phyloP scores from a whole-genome alignment of 35 echinoderm and acorn worm species.

The Stichopus chloronotus region DNA sequence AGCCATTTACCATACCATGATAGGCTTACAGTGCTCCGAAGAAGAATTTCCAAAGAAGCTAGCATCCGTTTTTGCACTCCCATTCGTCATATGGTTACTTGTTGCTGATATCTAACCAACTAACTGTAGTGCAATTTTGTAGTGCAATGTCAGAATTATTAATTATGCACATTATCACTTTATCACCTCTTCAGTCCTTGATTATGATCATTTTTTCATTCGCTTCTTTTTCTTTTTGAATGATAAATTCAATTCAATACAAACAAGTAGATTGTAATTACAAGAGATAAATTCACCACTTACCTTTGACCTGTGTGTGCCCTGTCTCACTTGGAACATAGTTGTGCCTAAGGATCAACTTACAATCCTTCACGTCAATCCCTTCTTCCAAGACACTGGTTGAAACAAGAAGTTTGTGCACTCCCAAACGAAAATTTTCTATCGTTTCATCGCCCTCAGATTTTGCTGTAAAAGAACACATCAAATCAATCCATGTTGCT shows the following conservation, averaged over 20 bases:
- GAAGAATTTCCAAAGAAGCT: no score
- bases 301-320: constrained; percentile 71
- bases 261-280: background rate
- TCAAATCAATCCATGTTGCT: background rate
- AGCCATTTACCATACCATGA: no score
- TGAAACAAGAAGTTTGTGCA: constrained; percentile 65
- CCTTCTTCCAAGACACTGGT: constrained; percentile 77
- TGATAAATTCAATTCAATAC: background rate
- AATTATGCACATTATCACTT: no score
- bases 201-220: no score
- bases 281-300: background rate
- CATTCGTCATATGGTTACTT: no score
- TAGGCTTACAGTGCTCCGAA: no score
- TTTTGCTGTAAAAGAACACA: background rate
- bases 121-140: no score
- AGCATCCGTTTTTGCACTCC: no score
- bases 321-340: constrained; percentile 80
- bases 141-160: no score
- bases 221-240: background rate
- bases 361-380: constrained; percentile 64
- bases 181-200: no score
- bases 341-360: constrained; percentile 66
- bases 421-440: constrained; percentile 39
- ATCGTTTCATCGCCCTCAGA: constrained; percentile 49
- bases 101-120: no score